Evolutionary conservation across 1,140 invertebrate genomes (phyloP), one percentile per base, ranked within the genome.

Genomic region (Brachionus asplanchnoidis): DNA sequence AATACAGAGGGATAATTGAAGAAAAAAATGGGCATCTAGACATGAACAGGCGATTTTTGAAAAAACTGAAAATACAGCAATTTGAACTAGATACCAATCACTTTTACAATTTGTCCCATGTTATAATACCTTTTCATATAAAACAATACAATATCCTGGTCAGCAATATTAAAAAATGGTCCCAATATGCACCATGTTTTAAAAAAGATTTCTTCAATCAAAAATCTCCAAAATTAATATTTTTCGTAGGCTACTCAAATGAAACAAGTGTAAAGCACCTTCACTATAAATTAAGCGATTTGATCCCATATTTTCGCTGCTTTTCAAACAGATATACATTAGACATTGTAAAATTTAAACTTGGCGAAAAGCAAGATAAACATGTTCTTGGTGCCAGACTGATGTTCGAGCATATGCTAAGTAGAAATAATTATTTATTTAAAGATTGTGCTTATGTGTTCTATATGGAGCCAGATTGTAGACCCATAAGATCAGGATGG

Each of bases 41-140:
- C 11, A 42, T 14, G n/a, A 17, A 17, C 17, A 17, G 32, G 7
- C 17, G 42, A 8, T 9, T 73, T 26, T 20, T 26, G 3, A 9
- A 77, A 50, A 46, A 77, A 53, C 2, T 50, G n/a, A 46, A 28
- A 23, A 77, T 28, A 6, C 2, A 50, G 3, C 11, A 7, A 2
- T 23, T 50, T 26, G 23, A 26, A 26, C 14, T 50, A 28, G 11
- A 46, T 12, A 50, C 42, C 20, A 50, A 23, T 77, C 40, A 23
- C 12, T 36, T 77, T 9, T 77, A 77, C 42, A 77, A 77, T 23
- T n/a, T 77, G n/a, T 50, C 42, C 3, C 73, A 77, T 50, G 44
- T 77, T 1, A 46, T 82, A n/a, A 68, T 82, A 44, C 53, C 79
- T 40, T 82, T 82, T 82, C 79, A 82, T 82, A 60, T 68, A 60